Percentiles rank a stretch among this genome's conserved stretches.
Conservation (phyloP, 1,140 invertebrate genomes). For the Idris sp. region DNA sequence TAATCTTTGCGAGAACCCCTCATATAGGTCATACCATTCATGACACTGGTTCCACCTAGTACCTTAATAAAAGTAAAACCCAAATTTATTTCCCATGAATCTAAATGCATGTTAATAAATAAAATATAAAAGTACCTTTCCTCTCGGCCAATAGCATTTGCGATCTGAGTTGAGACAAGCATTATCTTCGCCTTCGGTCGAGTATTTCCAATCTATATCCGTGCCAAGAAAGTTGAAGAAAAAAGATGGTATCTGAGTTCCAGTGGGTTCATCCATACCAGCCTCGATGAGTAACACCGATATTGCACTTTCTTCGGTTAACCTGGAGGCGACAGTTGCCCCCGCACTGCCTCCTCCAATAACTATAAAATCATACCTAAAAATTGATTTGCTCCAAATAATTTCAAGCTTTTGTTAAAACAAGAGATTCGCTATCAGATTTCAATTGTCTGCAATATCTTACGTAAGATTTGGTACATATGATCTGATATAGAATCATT, state of each 20-base stretch:
- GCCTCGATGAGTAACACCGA: slow-evolving; percentile 91
- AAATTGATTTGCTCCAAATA: no score
- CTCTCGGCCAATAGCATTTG: slow-evolving; percentile 89
- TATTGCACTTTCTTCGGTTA: slow-evolving; percentile 88
- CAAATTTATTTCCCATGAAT: slow-evolving; percentile 1
- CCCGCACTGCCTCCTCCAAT: slow-evolving; percentile 93
- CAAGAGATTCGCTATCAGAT: no score
- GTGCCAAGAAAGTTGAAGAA: slow-evolving; percentile 90
- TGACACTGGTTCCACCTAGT: slow-evolving; percentile 93
- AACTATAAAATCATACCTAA: slow-evolving; percentile 89
- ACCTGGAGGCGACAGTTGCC: slow-evolving; percentile 87
- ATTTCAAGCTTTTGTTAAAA: no score
- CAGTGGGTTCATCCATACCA: slow-evolving; percentile 88
- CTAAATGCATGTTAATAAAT: slow-evolving; percentile 1
- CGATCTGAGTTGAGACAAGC: slow-evolving; percentile 88
- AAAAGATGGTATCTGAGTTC: slow-evolving; percentile 90
- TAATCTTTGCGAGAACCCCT: slow-evolving; percentile 93
- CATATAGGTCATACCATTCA: slow-evolving; percentile 99
- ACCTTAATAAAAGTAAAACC: slow-evolving; percentile 78
- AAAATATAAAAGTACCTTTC: slow-evolving; percentile 81
- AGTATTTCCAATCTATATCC: slow-evolving; percentile 92
- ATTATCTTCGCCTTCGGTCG: slow-evolving; percentile 90
- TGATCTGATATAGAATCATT: no score
- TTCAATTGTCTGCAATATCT: no score
- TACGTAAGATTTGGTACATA: no score